These are phyloP conservation scores for Acanthosoma haemorrhoidale DNA, from an alignment of 2,888 invertebrate species.

Conservation along the genomic window DNA sequence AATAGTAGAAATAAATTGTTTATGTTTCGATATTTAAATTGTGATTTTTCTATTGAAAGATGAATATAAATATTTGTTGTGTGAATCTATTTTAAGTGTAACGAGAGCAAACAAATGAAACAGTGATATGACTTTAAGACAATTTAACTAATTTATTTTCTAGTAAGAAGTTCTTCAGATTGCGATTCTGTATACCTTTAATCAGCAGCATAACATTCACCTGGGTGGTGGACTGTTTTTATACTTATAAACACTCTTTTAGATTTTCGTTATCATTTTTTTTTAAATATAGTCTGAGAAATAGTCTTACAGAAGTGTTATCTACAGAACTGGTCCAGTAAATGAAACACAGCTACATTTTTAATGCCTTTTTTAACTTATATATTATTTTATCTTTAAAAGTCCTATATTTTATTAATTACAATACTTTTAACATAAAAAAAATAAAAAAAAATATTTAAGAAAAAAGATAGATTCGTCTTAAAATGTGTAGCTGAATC, in stretches of 20 bases:
- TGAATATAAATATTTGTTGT: conserved; percentile 20
- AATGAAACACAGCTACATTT: neutral
- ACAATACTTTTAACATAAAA: no score
- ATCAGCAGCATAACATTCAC: neutral
- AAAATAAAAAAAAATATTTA: neutral
- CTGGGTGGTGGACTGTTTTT: neutral
- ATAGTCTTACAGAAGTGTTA: no score
- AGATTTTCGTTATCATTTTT: no score
- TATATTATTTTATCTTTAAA: no score
- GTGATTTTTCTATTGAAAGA: conserved; percentile 25
- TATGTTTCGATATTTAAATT: conserved; percentile 26
- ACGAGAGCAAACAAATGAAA: neutral
- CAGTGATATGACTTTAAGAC: conserved; percentile 9
- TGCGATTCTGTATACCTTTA: neutral
- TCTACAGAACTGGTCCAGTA: neutral
- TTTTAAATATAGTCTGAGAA: no score
- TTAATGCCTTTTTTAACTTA: neutral
- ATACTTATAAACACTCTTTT: no score
- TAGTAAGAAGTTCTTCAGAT: conserved; percentile 13
- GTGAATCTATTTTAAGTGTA: conserved; percentile 22
- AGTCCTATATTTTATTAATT: no score
- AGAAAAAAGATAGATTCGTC: no score
- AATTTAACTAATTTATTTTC: conserved; percentile 9
- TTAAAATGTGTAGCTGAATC: neutral
- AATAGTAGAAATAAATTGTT: conserved; percentile 25